Conservation (phyloP, 64 coral and sea anemone genomes). For the Actinia tenebrosa region DNA sequence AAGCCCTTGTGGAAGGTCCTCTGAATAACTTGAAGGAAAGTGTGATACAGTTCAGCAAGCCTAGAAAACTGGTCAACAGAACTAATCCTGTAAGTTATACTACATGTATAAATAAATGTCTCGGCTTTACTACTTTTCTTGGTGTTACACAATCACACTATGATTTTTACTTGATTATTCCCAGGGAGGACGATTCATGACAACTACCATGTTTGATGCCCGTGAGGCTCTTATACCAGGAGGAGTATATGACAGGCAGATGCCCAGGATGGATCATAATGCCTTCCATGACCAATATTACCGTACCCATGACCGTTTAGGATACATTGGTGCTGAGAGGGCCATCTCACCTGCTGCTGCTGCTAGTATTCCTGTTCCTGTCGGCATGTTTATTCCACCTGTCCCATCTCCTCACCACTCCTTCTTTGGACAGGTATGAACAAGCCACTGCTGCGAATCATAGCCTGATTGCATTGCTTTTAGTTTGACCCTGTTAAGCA, state of each 20-base stretch:
- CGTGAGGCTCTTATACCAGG: slow-evolving; percentile 92
- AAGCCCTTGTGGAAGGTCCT: slow-evolving; percentile 96
- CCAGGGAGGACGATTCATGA: slow-evolving; percentile 98
- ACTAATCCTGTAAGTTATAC: slow-evolving; percentile 82
- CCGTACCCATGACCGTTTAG: slow-evolving; percentile 88
- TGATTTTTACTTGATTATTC: not conserved
- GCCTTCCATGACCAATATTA: slow-evolving; percentile 87
- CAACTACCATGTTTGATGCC: slow-evolving; percentile 96
- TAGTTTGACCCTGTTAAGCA: not conserved
- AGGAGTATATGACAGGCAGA: slow-evolving; percentile 72
- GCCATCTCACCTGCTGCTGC: slow-evolving; percentile 87
- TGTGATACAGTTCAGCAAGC: slow-evolving; percentile 99
- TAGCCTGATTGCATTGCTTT: not conserved
- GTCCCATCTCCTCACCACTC: slow-evolving; percentile 86
- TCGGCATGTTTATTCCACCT: slow-evolving; percentile 96
- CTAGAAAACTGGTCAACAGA: slow-evolving; percentile 94
- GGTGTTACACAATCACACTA: too few relatives aligned
- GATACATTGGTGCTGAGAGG: slow-evolving; percentile 93
- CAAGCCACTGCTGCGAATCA: not conserved
- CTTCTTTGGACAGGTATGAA: slow-evolving; percentile 80
- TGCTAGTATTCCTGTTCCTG: slow-evolving; percentile 93
- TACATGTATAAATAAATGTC: too few relatives aligned
- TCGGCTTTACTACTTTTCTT: too few relatives aligned
- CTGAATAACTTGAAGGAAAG: slow-evolving; percentile 98
- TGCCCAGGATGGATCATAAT: slow-evolving; percentile 84